phyloP scores from a whole-genome alignment of 92 coral and sea anemone species.

The Phymanthus crucifer region DNA sequence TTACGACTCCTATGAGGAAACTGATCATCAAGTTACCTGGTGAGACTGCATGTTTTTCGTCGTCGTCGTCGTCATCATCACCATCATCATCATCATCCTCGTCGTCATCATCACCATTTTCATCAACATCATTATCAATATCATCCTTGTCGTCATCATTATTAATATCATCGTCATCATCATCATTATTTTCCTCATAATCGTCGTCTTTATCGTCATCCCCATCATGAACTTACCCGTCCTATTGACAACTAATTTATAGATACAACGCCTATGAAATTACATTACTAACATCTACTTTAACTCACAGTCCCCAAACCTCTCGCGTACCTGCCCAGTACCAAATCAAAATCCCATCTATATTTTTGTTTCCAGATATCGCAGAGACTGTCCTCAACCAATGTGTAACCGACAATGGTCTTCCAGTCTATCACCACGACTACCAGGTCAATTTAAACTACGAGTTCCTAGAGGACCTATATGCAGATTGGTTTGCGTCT shows the following conservation, averaged over 20 bases:
- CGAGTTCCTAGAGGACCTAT: constrained; percentile 91
- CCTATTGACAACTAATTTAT: too few relatives aligned
- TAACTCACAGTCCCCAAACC: too few relatives aligned
- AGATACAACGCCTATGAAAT: too few relatives aligned
- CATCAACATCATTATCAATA: neutral
- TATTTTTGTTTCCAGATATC: constrained; percentile 59
- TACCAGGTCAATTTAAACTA: constrained; percentile 65
- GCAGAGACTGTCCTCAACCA: constrained; percentile 84
- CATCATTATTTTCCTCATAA: too few relatives aligned
- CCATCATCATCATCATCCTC: neutral
- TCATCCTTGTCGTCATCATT: neutral
- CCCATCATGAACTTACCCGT: too few relatives aligned
- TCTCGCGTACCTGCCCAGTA: too few relatives aligned
- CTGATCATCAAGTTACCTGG: constrained; percentile 86
- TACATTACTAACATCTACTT: too few relatives aligned
- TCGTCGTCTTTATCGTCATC: too few relatives aligned
- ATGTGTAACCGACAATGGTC: constrained; percentile 73
- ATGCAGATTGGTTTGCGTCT: constrained; percentile 64
- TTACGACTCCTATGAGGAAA: constrained; percentile 90
- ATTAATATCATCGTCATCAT: too few relatives aligned
- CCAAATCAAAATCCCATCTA: neutral
- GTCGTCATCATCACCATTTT: neutral
- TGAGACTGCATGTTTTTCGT: constrained; percentile 20
- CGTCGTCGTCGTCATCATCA: neutral
- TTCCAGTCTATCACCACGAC: constrained; percentile 53